Base-by-base conservation (phyloP, 1,140 invertebrate genomes). In the Pogonognathellus flavescens region DNA sequence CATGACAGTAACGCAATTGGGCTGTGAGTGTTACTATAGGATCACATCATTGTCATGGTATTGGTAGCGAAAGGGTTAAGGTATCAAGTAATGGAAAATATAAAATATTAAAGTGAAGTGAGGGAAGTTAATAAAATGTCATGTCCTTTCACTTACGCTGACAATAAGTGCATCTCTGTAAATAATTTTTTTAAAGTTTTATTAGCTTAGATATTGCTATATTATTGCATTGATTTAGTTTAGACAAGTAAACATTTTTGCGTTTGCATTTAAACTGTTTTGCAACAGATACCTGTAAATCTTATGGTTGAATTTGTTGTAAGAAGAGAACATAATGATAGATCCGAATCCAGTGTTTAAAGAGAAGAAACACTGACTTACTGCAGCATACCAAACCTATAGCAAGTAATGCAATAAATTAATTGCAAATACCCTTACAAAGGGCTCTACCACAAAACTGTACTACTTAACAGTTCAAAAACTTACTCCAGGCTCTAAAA, bases 321-420 rank as follows among this genome's bases (percentile, higher is more conserved):
- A 85, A 0, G 50, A 59, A 13, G 76, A 81, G 25, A 92, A 90
- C 89, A 92, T 92, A 62, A 93, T 90, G 13, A 93, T 88, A 22
- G 91, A 91, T 22, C 92, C 92, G 88, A 91, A 92, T 8, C 91
- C 91, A 14, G 92, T 90, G 9, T 89, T 90, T 10, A 93, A 87
- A 1, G 91, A 66, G 92, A 91, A 93, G 88, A 92, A 92, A 89
- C 92, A 91, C 84, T 93, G 92, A 16, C 90, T 90, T 4, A 87
- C 85, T 16, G 88, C 88, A 3, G 85, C 85, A 88, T 96, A 96
- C 96, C 96, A 97, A 0, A 95, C 90, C 90, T 90, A 81, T 14
- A 84, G 25, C 5, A 83, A 25, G 7, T 25, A 3, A 16, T 10
- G 10, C 3, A 55, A 55, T 5, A 14, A 1, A 11, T 55, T 55